These are phyloP conservation scores for Oryctes rhinoceros DNA, from an alignment of 1,140 invertebrate species.

Conservation along the genomic window DNA sequence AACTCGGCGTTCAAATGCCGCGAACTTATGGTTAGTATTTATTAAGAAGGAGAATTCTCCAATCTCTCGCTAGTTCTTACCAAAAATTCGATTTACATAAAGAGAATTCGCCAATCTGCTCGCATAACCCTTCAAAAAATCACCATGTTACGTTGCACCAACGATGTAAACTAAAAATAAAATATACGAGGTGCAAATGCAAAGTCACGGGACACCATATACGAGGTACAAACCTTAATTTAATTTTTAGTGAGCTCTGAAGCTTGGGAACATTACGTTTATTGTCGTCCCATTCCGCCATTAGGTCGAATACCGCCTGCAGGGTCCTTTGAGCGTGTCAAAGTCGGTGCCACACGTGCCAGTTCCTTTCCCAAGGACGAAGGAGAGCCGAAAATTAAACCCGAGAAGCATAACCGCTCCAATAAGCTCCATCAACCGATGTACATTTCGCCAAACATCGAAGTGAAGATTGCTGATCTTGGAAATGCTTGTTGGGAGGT, in stretches of 20 bases:
- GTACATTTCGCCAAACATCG: constrained; percentile 80
- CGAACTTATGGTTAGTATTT: constrained; percentile 77
- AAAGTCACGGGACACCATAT: background rate
- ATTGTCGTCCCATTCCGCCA: constrained; percentile 36
- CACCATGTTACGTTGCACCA: too few relatives aligned
- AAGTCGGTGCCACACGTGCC: constrained; percentile 2
- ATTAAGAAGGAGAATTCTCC: background rate
- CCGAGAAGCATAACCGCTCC: background rate
- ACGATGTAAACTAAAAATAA: too few relatives aligned
- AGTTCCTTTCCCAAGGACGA: constrained; percentile 22
- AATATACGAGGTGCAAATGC: background rate
- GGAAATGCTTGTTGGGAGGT: constrained; percentile 99
- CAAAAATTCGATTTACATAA: too few relatives aligned
- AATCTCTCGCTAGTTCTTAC: too few relatives aligned
- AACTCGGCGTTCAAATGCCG: constrained; percentile 85
- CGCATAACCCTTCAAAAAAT: too few relatives aligned
- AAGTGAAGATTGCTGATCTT: constrained; percentile 96
- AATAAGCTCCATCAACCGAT: constrained; percentile 55
- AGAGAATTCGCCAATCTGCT: too few relatives aligned
- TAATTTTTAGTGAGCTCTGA: constrained; percentile 38
- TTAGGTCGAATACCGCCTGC: background rate
- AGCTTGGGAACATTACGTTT: constrained; percentile 40
- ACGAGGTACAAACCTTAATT: constrained; percentile 8
- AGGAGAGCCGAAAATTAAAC: constrained; percentile 19
- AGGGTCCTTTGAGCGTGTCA: background rate